These are phyloP conservation scores for Osmoderma eremita DNA, from an alignment of 2,888 invertebrate genomes.

Conservation along the genomic window DNA sequence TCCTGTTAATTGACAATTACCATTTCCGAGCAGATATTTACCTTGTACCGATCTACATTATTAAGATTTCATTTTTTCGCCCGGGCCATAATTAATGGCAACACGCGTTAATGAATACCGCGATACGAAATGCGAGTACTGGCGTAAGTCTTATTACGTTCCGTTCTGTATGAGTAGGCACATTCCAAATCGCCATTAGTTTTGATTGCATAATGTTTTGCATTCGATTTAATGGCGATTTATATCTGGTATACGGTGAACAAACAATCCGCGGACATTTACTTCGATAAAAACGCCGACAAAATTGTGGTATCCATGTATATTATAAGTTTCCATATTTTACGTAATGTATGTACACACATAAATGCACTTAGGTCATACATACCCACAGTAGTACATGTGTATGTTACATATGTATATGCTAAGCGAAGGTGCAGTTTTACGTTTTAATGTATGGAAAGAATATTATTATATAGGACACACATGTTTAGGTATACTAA, in stretches of 20 bases:
- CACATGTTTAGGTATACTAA: too few species aligned
- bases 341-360: constrained; percentile 18
- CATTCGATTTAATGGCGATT: constrained; percentile 21
- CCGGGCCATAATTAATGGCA: constrained; percentile 28
- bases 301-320: constrained; percentile 5
- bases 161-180: constrained; percentile 33
- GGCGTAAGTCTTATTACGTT: constrained; percentile 20
- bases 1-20: too few species aligned
- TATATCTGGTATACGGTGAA: constrained; percentile 14
- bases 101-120: constrained; percentile 32
- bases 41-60: neutral
- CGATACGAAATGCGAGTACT: constrained; percentile 19
- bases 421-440: too few species aligned
- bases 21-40: too few species aligned
- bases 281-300: constrained; percentile 16
- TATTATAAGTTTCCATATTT: constrained; percentile 25
- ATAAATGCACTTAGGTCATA: neutral
- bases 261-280: constrained; percentile 20
- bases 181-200: constrained; percentile 29
- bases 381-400: neutral
- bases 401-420: neutral
- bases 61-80: constrained; percentile 17
- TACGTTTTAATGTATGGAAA: too few species aligned
- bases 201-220: constrained; percentile 30
- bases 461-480: too few species aligned